Percentiles rank a stretch among this genome's conserved stretches.
These are phyloP conservation scores for Bos indicus DNA, from an alignment of 2,113 vertebrate genomes.

Conservation along the genomic window DNA sequence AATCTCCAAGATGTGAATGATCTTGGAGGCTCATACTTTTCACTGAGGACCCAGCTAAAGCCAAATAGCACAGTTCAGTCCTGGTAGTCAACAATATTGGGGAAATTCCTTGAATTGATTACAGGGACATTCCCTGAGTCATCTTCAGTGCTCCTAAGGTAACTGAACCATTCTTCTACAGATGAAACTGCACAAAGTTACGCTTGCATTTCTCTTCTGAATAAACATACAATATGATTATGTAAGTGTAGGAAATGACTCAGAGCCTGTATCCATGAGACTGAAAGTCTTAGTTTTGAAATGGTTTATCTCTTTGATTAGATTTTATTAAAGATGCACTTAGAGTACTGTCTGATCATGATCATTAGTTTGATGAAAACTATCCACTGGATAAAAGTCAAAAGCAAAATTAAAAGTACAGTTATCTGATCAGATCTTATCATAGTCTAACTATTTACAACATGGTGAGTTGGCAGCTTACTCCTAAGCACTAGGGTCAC, in stretches of 20 bases:
- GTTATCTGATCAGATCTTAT: not conserved
- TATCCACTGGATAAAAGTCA: not conserved
- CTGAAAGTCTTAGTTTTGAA: not conserved
- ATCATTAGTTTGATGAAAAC: not conserved
- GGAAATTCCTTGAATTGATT: slow-evolving; percentile 31
- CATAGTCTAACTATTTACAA: not conserved
- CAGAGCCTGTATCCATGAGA: not conserved
- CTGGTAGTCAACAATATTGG: not conserved
- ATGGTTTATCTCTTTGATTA: not conserved
- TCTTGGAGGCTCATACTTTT: not conserved
- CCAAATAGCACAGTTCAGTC: not conserved
- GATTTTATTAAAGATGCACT: not conserved
- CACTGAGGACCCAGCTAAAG: not conserved
- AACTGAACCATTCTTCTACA: slow-evolving; percentile 17
- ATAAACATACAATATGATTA: slow-evolving; percentile 48
- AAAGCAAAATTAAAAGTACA: not conserved
- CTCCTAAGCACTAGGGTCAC: not conserved
- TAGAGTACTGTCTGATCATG: not conserved
- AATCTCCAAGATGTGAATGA: not conserved
- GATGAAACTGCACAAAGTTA: slow-evolving; percentile 35
- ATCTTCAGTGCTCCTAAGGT: slow-evolving; percentile 21
- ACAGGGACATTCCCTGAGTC: slow-evolving; percentile 46
- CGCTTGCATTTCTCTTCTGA: slow-evolving; percentile 43
- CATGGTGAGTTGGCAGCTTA: not conserved
- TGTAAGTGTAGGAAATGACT: slow-evolving; percentile 36